Evolutionary conservation across 2,113 vertebrate genomes (phyloP).

Genomic region (Carassius gibelio): DNA sequence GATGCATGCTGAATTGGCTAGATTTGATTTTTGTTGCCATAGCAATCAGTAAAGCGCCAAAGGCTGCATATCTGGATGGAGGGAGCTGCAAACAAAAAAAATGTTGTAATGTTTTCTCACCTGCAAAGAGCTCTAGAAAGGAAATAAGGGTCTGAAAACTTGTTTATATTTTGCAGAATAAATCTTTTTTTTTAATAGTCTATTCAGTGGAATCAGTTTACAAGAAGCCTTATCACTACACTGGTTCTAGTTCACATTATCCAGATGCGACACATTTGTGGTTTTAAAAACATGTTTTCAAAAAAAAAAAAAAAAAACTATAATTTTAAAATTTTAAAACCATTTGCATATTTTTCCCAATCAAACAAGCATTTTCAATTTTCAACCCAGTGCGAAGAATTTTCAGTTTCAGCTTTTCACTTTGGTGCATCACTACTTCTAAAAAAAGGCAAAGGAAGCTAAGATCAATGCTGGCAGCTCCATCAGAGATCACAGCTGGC

Average conservation of each 20-base stretch:
- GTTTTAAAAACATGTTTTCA: too few relatives aligned
- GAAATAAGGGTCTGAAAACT: background rate
- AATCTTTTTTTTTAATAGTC: background rate
- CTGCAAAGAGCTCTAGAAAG: background rate
- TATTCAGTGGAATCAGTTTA: background rate
- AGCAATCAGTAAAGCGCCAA: conserved; percentile 31
- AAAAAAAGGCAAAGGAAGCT: background rate
- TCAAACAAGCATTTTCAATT: background rate
- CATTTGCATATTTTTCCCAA: background rate
- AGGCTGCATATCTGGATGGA: conserved; percentile 1
- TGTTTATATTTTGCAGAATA: background rate
- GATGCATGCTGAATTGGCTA: conserved; percentile 21
- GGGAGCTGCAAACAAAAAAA: conserved; percentile 8
- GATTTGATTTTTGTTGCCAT: conserved; percentile 39
- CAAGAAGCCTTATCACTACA: background rate
- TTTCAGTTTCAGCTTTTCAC: background rate
- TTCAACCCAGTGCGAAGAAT: background rate
- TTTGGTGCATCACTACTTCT: background rate
- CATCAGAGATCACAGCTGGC: conserved; percentile 10
- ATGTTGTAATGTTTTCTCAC: background rate
- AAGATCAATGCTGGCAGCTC: conserved; percentile 19
- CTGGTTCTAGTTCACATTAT: background rate
- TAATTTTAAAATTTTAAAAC: too few relatives aligned
- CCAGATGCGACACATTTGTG: background rate
- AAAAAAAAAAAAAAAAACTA: too few relatives aligned